Evolutionary conservation across 2,888 invertebrate genomes (phyloP).

Genomic region (Drosophila mimica): DNA sequence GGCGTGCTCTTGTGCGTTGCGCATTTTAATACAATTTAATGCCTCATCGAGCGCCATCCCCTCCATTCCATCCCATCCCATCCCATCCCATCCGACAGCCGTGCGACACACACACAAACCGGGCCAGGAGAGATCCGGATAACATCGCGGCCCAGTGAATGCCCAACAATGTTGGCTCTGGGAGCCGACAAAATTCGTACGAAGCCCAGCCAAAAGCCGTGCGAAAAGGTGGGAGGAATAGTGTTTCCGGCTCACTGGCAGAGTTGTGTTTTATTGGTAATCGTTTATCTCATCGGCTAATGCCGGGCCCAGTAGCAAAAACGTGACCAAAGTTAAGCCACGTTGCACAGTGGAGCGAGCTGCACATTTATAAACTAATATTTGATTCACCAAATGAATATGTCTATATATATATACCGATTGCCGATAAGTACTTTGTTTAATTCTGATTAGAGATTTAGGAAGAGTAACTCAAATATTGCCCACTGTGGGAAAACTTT

Average conservation of each 20-base stretch:
- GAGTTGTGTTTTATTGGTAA: constrained; percentile 76
- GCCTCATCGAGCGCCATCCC: constrained; percentile 72
- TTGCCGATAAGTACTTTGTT: background rate
- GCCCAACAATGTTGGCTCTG: background rate
- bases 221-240: constrained; percentile 24
- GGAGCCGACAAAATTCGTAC: constrained; percentile 19
- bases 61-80: constrained; percentile 30
- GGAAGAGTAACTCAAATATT: background rate
- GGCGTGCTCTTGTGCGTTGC: constrained; percentile 63
- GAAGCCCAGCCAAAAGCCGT: constrained; percentile 20
- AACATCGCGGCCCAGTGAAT: constrained; percentile 5
- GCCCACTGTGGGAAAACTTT: constrained; percentile 56
- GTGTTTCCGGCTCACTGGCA: constrained; percentile 65
- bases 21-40: constrained; percentile 82
- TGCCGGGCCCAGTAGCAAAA: constrained; percentile 42
- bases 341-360: constrained; percentile 51
- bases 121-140: constrained; percentile 20
- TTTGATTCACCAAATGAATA: background rate
- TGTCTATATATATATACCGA: background rate
- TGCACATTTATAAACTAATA: background rate
- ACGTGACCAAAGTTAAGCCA: constrained; percentile 50
- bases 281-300: constrained; percentile 73
- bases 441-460: background rate
- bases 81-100: constrained; percentile 8
- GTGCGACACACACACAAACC: background rate